Evolutionary conservation across 2,797 vertebrate genomes (phyloP), one percentile per base, ranked within the genome.

Genomic region (Cyclura pinguis): DNA sequence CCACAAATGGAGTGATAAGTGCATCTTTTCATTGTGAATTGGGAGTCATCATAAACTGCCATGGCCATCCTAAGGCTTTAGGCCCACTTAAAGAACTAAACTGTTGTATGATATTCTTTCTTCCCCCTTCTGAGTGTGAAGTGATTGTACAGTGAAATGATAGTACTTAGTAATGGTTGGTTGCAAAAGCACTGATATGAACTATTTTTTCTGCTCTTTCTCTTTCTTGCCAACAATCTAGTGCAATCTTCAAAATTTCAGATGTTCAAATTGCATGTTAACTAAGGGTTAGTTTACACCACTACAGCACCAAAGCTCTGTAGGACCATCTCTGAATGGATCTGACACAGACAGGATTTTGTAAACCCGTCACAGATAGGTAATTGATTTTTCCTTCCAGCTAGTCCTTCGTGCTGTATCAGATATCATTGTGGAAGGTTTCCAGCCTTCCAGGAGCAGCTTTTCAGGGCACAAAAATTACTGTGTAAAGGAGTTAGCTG

Each of bases 101-200:
- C 92, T 92, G 95, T 95, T 91, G 97, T 93, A 94, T 89, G 92
- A 95, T 93, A 96, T 42, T 52, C 94, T 67, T 95, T 96, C 92
- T 20, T 12, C 1, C 4, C 80, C n/a, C 12, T 95, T 96, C 96
- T 96, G 92, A 91, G 95, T 96, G 95, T 96, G 96, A 96, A 95
- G 90, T 96, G 95, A 95, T 95, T 94, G 93, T 95, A 93, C 94
- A 69, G 88, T 59, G 14, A 94, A 95, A 95, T 93, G 95, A 95
- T 96, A 90, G 94, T 96, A 94, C 94, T 93, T 96, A 96, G 96
- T 93, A 95, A 92, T 87, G 95, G 95, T 92, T 96, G 93, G 93
- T 92, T 62, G 80, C 96, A 94, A 95, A 97, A 96, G 94, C 96
- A 93, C 96, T 94, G 94, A 95, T 94, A 94, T 96, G 95, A 96